Conservation (phyloP, 2,888 invertebrate genomes). For the Brachyptera risi region DNA sequence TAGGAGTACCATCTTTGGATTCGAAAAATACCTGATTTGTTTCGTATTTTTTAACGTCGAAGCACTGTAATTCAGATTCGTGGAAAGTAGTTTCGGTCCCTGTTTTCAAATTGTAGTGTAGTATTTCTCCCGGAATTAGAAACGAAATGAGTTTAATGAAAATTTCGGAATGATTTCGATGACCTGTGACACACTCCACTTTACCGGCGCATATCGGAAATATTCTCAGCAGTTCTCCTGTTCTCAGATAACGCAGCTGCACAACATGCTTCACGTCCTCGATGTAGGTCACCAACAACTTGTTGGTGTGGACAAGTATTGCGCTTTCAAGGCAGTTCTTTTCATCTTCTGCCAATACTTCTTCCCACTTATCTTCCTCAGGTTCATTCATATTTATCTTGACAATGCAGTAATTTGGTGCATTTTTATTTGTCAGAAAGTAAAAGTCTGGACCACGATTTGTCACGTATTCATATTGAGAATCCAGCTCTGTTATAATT, state of each 20-base stretch:
- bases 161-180: constrained; percentile 79
- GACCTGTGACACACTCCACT: constrained; percentile 77
- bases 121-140: constrained; percentile 83
- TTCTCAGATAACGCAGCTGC: constrained; percentile 69
- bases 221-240: constrained; percentile 66
- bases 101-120: constrained; percentile 68
- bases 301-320: constrained; percentile 75
- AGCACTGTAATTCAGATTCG: constrained; percentile 80
- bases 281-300: constrained; percentile 83
- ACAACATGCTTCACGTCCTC: constrained; percentile 89
- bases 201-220: constrained; percentile 86
- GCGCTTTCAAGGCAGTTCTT: constrained; percentile 90
- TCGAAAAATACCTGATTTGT: constrained; percentile 88
- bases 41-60: constrained; percentile 72
- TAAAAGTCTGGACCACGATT: constrained; percentile 78
- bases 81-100: constrained; percentile 61
- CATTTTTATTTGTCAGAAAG: constrained; percentile 89
- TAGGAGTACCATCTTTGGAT: constrained; percentile 88
- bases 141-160: constrained; percentile 95
- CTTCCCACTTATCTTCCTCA: constrained; percentile 72
- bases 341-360: constrained; percentile 76
- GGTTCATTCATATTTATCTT: constrained; percentile 73
- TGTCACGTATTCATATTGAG: constrained; percentile 92
- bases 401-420: constrained; percentile 87
- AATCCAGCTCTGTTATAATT: constrained; percentile 84